phyloP scores from a whole-genome alignment of 2,113 vertebrate species.

The Glaucidium brasilianum region DNA sequence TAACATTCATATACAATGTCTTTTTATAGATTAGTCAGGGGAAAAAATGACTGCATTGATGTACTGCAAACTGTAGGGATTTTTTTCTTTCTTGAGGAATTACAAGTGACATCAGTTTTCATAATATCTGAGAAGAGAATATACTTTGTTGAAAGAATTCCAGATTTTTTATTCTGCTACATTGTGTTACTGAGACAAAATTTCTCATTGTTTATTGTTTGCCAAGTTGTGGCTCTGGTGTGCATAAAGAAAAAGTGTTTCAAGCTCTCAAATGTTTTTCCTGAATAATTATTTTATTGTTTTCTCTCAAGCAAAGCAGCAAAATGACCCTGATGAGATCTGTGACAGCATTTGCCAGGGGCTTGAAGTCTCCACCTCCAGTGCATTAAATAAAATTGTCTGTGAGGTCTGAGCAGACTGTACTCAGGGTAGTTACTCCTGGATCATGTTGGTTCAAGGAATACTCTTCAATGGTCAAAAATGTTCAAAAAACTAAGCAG shows the following conservation, averaged over 20 bases:
- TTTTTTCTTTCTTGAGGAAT: constrained; percentile 65
- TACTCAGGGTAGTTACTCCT: neutral
- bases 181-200: constrained; percentile 69
- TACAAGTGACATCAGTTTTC: constrained; percentile 77
- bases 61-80: constrained; percentile 61
- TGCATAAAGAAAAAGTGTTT: constrained; percentile 7
- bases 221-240: constrained; percentile 23
- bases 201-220: constrained; percentile 73
- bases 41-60: constrained; percentile 72
- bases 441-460: neutral
- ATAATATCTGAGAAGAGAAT: constrained; percentile 70
- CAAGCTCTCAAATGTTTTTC: constrained; percentile 37
- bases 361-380: neutral
- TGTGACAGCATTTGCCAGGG: neutral
- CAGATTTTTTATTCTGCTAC: constrained; percentile 44
- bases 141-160: constrained; percentile 66
- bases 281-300: constrained; percentile 52
- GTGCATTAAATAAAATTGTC: neutral
- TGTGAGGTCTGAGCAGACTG: neutral
- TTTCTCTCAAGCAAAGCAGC: neutral
- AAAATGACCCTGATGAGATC: neutral
- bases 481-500: neutral
- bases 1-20: constrained; percentile 69
- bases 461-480: neutral
- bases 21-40: constrained; percentile 74